These are phyloP conservation scores for Argyrosomus japonicus DNA, from an alignment of 2,113 vertebrate species.

Conservation along the genomic window DNA sequence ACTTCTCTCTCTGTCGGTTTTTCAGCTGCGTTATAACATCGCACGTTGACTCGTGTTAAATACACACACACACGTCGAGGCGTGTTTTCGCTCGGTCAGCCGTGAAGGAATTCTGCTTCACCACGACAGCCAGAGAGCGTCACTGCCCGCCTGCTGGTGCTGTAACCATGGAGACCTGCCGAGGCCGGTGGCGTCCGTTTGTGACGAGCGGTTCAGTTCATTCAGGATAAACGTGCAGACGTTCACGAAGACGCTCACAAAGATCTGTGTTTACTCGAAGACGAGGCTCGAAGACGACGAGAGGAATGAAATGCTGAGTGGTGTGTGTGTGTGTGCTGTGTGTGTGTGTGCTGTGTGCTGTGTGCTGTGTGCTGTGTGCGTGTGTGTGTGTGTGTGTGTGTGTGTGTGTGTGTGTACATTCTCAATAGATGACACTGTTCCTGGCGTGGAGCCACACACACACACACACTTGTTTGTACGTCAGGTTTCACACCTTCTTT, in stretches of 20 bases:
- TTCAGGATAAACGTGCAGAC: not conserved
- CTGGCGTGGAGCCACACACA: slow-evolving; percentile 26
- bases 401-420: not conserved
- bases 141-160: slow-evolving; percentile 13
- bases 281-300: too few relatives aligned
- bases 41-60: too few relatives aligned
- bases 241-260: not conserved
- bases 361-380: slow-evolving; percentile 33
- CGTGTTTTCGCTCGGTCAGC: slow-evolving; percentile 16
- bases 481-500: slow-evolving; percentile 11
- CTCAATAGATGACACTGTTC: slow-evolving; percentile 56
- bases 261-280: not conserved
- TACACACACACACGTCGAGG: not conserved
- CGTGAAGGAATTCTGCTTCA: slow-evolving; percentile 50
- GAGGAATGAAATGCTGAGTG: not conserved
- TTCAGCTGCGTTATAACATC: too few relatives aligned
- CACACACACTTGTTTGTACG: not conserved
- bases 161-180: slow-evolving; percentile 33
- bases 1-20: too few relatives aligned
- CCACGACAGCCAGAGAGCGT: slow-evolving; percentile 24
- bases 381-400: slow-evolving; percentile 15
- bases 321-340: not conserved
- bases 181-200: not conserved
- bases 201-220: not conserved
- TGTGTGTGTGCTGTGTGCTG: slow-evolving; percentile 15